A percentile compares a stretch with the other conserved stretches of the same genome.
Evolutionary conservation across 2,113 vertebrate genomes (phyloP).

Genomic region (human (Homo sapiens)): GRCh38 chr1:110533501-110534000

Average conservation of each 20-base stretch:
- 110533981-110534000: not conserved
- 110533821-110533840: not conserved
- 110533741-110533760: not conserved
- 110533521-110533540: not conserved
- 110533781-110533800: not conserved
- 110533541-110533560: not conserved
- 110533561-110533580: not conserved
- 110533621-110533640: not conserved
- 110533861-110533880: not conserved
- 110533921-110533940: not conserved
- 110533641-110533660: not conserved
- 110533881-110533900: not conserved
- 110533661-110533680: not conserved
- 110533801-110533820: not conserved
- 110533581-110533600: no score
- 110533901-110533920: not conserved
- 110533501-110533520: not conserved
- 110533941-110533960: not conserved
- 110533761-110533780: not conserved
- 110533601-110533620: not conserved
- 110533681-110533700: not conserved
- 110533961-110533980: fast-evolving
- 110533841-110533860: not conserved
- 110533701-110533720: not conserved
- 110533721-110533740: not conserved